These are phyloP conservation scores for Lepisosteus osseus DNA, from an alignment of 2,113 vertebrate genomes.

Conservation along the genomic window DNA sequence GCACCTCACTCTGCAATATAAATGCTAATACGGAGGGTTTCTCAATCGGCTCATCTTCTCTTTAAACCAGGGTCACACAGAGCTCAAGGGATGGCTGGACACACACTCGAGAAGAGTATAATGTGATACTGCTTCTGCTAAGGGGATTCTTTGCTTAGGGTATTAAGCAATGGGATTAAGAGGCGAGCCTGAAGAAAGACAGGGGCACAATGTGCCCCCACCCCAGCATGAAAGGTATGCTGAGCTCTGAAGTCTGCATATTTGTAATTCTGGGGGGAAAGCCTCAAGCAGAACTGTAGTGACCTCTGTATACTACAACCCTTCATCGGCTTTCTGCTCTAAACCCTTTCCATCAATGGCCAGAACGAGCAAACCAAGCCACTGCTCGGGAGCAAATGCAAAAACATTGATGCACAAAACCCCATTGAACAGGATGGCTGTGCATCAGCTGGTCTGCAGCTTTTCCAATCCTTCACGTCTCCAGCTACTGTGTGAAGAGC, in stretches of 20 bases:
- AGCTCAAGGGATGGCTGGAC: conserved; percentile 20
- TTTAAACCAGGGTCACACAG: conserved; percentile 14
- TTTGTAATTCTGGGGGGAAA: conserved; percentile 8
- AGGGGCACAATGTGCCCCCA: conserved; percentile 14
- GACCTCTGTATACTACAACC: not conserved
- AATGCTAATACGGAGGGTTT: conserved; percentile 14
- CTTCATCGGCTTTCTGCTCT: conserved; percentile 12
- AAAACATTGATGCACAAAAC: no score
- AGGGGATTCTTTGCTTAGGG: conserved; percentile 25
- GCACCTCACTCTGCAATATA: conserved; percentile 15
- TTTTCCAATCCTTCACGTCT: no score
- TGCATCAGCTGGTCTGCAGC: no score
- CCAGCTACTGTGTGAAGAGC: no score
- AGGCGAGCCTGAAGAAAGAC: conserved; percentile 31
- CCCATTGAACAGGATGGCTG: no score
- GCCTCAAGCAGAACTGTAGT: conserved; percentile 6
- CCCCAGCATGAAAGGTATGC: conserved; percentile 17
- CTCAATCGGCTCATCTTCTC: not conserved
- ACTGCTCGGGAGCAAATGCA: no score
- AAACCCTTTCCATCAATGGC: not conserved
- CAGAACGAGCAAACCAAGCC: not conserved
- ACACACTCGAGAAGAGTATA: conserved; percentile 8
- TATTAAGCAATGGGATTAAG: conserved; percentile 30
- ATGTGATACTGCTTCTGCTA: conserved; percentile 30
- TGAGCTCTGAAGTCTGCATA: conserved; percentile 10